Base-by-base conservation (phyloP, 2,797 vertebrate genomes). In the Semotilus atromaculatus region DNA sequence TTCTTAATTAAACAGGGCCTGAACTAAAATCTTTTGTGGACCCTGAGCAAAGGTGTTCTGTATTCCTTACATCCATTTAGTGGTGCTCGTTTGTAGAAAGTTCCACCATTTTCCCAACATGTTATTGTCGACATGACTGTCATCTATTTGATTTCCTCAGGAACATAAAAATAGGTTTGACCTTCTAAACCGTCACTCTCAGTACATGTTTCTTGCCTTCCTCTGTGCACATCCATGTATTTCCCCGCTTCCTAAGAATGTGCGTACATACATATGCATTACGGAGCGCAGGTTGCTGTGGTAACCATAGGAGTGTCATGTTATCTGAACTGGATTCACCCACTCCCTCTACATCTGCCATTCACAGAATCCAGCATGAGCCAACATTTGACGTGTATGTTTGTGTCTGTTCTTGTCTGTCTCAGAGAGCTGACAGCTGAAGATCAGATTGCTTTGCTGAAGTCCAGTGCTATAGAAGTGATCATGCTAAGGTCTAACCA, bases 401-500 rank as follows among this genome's bases (percentile, higher is more conserved):
- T 71, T 87, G 72, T 83, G 60, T 64, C 14, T 78, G 77, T 84
- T 78, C 96, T 90, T 93, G 93, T 85, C 94, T 96, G 91, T 93
- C 91, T 72, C 94, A 99, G 98, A 93, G 97, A 98, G 0, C 96
- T 99, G 91, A 95, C 95, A 0, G 95, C 97, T 0, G 98, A 99
- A 60, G 98, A 99, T 92, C 98, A 99, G 95, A 99, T 99, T 0
- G 97, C 97, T 55, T 93, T 99, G 90, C 90, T 99, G 67, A 99
- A 99, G 91, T 99, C 97, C 43, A 98, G 98, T 1, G 97, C 96
- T 92, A 99, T 99, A 0, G 98, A 99, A 94, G 97, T 99, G 88
- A 98, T 99, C 91, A 99, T 99, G 98, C 92, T 99, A 83, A 96
- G 98, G 40, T 99, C 98, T 7, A 99, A 99, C 90, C 95, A 99